Percentiles rank a stretch among this genome's conserved stretches.
Conservation (phyloP, 2,113 vertebrate species). For the Camelus dromedarius region DNA sequence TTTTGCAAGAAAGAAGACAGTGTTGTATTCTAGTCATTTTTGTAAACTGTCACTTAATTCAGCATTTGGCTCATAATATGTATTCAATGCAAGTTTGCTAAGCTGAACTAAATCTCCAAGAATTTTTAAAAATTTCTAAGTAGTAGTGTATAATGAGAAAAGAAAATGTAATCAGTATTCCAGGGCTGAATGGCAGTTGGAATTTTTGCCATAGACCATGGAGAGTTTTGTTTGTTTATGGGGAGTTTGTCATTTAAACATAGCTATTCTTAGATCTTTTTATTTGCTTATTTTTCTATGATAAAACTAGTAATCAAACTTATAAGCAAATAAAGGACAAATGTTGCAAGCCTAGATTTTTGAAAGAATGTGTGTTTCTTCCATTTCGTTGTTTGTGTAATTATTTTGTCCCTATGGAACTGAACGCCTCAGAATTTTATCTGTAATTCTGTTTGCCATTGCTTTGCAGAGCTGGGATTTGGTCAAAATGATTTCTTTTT, state of each 20-base stretch:
- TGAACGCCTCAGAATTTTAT: conserved; percentile 16
- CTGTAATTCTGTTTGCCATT: neutral
- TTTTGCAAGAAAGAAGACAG: neutral
- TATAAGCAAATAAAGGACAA: neutral
- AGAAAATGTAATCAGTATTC: neutral
- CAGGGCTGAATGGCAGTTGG: neutral
- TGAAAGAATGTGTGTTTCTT: neutral
- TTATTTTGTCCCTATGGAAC: neutral
- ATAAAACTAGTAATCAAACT: neutral
- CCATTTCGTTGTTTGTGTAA: neutral
- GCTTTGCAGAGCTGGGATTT: conserved; percentile 14
- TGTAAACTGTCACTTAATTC: neutral
- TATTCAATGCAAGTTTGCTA: neutral
- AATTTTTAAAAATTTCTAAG: neutral
- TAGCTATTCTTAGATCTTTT: neutral
- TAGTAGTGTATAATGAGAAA: neutral
- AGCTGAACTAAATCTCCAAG: conserved; percentile 8
- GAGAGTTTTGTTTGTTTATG: neutral
- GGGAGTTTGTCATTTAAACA: neutral
- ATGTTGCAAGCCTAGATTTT: neutral
- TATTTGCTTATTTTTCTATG: neutral
- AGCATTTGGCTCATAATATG: neutral
- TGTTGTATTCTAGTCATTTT: neutral
- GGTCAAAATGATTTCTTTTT: conserved; percentile 56
- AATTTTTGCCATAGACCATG: neutral